Evolutionary conservation across 2,797 vertebrate genomes (phyloP), one percentile per base, ranked within the genome.

Genomic region (Sebastes steindachneri): DNA sequence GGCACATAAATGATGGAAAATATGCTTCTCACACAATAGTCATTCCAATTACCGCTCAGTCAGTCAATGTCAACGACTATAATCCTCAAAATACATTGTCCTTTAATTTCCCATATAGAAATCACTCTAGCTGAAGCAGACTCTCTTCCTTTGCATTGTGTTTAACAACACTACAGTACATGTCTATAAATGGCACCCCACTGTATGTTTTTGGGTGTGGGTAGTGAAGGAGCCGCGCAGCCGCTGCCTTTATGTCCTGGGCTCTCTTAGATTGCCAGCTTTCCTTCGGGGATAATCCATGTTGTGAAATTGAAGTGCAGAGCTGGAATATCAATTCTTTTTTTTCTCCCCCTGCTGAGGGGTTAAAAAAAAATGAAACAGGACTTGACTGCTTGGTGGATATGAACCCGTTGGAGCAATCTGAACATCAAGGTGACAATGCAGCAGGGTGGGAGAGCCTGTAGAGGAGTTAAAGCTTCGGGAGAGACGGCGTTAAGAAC

Each of bases 281-380:
- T 89, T 91, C 93, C 93, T 93, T 90, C 60, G 51, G 90, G 93
- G 91, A 94, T 94, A 91, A 94, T 94, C 94, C 88, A 86, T 88
- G 87, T 90, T 92, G 89, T 91, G 92, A 94, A 95, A 94, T 94
- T 94, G 93, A 92, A 94, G 93, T 91, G 88, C 89, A 68, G 88
- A 41, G 63, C 76, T 73, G 73, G 92, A 95, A 94, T 94, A 93
- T 90, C 86, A 93, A 88, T 92, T 82, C 60, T 70, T 76, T 82
- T 68, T 74, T 17, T 25, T 25, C 21, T 31, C 4, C 31, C 35
- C 53, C 62, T 66, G 70, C 85, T 78, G 85, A 80, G 76, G 79
- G 67, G 86, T 89, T 58, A 79, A 75, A 66, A 41, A 91, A 63
- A 92, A 89, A 85, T 82, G 81, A 89, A 93, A 91, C 63, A 66